Conservation (phyloP, 2,113 vertebrate genomes). For the Brachirus orientalis region DNA sequence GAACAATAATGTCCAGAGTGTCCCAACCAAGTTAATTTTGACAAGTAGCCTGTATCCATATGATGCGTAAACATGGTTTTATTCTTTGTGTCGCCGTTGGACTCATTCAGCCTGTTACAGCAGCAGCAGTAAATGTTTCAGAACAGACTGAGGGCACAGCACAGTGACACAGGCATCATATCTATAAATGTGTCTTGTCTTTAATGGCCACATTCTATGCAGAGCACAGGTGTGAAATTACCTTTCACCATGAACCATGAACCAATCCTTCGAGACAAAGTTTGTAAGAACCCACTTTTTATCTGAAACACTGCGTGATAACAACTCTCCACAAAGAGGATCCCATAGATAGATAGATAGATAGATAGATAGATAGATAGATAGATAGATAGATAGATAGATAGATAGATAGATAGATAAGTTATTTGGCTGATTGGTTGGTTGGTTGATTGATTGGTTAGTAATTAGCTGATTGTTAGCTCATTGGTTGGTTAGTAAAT, state of each 20-base stretch:
- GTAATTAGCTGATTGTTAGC: too few species aligned
- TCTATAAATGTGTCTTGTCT: slow-evolving; percentile 27
- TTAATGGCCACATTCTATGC: neutral
- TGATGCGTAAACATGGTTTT: neutral
- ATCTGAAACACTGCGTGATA: neutral
- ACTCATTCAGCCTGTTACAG: neutral
- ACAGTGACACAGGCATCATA: neutral
- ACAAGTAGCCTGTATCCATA: neutral
- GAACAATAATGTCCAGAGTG: neutral
- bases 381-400: neutral
- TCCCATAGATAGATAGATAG: too few species aligned
- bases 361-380: neutral
- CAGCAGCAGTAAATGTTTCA: neutral
- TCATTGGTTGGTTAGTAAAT: too few species aligned
- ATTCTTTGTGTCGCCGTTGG: neutral
- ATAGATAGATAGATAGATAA: neutral
- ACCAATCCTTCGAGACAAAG: neutral
- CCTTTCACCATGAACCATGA: neutral
- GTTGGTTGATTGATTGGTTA: too few species aligned
- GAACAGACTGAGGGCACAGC: slow-evolving; percentile 3
- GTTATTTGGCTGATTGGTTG: too few species aligned
- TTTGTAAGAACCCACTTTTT: neutral
- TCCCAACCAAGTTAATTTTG: neutral
- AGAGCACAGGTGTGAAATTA: slow-evolving; percentile 4
- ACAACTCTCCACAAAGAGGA: neutral